A percentile compares a stretch with the other conserved stretches of the same genome.
phyloP scores from a whole-genome alignment of 2,888 invertebrate genomes.

The Clistopyga incitator region DNA sequence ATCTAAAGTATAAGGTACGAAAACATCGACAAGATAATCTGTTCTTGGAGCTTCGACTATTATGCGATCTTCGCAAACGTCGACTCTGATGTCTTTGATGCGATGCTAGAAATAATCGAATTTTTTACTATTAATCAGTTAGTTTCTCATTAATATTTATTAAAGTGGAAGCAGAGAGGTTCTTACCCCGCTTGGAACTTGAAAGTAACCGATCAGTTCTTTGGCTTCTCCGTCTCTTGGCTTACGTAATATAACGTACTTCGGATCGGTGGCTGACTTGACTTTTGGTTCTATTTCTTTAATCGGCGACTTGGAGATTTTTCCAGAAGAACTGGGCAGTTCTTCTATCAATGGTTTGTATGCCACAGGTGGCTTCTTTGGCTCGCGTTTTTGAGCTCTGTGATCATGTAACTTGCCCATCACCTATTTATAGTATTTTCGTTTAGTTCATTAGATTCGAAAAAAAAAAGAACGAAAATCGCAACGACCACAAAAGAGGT shows the following conservation, averaged over 20 bases:
- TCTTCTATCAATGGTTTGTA: conserved; percentile 87
- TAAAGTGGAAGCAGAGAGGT: background rate
- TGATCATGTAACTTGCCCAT: conserved; percentile 91
- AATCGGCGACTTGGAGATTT: conserved; percentile 1
- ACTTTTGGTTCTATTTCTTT: background rate
- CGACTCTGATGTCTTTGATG: conserved; percentile 87
- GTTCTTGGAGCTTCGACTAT: conserved; percentile 88
- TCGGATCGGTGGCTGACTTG: conserved; percentile 43
- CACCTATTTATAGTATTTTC: conserved; percentile 78
- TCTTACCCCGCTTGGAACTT: conserved; percentile 86
- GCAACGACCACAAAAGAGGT: no score
- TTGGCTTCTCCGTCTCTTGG: conserved; percentile 86
- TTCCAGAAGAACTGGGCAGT: conserved; percentile 80
- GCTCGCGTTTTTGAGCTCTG: conserved; percentile 90
- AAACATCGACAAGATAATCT: conserved; percentile 89
- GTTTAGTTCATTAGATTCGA: background rate
- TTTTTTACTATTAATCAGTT: background rate
- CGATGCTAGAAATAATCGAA: conserved; percentile 84
- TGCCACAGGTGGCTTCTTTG: conserved; percentile 84
- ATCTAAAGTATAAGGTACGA: conserved; percentile 88
- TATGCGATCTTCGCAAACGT: conserved; percentile 91
- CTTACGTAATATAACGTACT: conserved; percentile 81
- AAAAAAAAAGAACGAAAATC: background rate
- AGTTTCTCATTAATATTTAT: background rate
- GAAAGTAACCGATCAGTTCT: conserved; percentile 87